Evolutionary conservation across 2,113 vertebrate genomes (phyloP).

Genomic region (Poeciliopsis retropinna): DNA sequence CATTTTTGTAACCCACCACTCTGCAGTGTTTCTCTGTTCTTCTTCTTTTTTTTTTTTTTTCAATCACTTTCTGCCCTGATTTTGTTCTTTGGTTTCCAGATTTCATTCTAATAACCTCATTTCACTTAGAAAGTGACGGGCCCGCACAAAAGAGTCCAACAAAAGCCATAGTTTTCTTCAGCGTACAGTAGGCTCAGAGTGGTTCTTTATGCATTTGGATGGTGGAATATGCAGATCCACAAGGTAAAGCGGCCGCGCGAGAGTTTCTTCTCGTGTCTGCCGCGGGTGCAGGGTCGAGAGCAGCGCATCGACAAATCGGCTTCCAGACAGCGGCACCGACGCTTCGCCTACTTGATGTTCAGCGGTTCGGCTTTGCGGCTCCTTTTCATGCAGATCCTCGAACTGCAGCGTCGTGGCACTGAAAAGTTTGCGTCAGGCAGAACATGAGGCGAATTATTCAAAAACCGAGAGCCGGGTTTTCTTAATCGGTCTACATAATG

Average conservation of each 20-base stretch:
- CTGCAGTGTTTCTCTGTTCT: conserved; percentile 1
- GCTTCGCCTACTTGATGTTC: conserved; percentile 35
- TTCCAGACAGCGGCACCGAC: conserved; percentile 32
- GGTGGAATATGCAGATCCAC: conserved; percentile 11
- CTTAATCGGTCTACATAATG: conserved; percentile 20
- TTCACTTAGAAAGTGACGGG: background rate
- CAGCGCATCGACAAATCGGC: conserved; percentile 19
- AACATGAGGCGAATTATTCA: conserved; percentile 31
- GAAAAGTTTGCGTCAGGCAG: conserved; percentile 5
- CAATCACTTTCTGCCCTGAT: background rate
- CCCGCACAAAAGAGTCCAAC: conserved; percentile 5
- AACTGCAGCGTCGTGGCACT: conserved; percentile 6
- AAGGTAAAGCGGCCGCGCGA: conserved; percentile 25
- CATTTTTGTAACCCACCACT: conserved; percentile 21
- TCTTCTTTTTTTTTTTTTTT: background rate
- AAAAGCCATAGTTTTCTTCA: conserved; percentile 31
- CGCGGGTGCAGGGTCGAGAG: conserved; percentile 34
- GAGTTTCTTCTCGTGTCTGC: conserved; percentile 22
- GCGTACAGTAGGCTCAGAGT: conserved; percentile 15
- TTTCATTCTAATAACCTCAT: conserved; percentile 19
- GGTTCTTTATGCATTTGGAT: conserved; percentile 3
- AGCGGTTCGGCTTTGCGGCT: conserved; percentile 20
- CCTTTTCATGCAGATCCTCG: conserved; percentile 30
- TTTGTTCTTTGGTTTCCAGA: conserved; percentile 7
- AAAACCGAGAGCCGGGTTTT: conserved; percentile 29